A percentile compares a stretch with the other conserved stretches of the same genome.
phyloP scores from a whole-genome alignment of 2,888 invertebrate genomes.

The Punctoribates punctum region DNA sequence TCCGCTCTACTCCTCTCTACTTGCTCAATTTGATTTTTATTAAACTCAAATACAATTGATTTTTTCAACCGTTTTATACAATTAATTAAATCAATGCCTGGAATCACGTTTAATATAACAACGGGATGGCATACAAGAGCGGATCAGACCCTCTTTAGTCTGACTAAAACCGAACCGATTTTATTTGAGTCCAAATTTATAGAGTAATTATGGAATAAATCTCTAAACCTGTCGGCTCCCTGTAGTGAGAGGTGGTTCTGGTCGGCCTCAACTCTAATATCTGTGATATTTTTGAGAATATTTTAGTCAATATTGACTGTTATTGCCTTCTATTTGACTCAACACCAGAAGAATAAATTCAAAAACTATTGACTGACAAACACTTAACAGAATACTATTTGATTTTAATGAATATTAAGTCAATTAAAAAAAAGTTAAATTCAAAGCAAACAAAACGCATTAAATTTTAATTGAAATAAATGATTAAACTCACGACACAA shows the following conservation, averaged over 20 bases:
- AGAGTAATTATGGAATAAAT: slow-evolving; percentile 21
- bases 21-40: too few species aligned
- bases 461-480: slow-evolving; percentile 26
- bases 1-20: too few species aligned
- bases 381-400: not conserved
- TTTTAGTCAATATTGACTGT: slow-evolving; percentile 37
- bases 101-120: too few species aligned
- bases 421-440: not conserved
- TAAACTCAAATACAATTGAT: too few species aligned
- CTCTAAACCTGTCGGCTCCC: slow-evolving; percentile 2
- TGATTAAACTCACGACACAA: slow-evolving; percentile 74
- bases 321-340: not conserved
- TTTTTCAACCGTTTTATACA: too few species aligned
- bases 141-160: too few species aligned
- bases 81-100: too few species aligned
- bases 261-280: slow-evolving; percentile 11
- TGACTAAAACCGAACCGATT: not conserved
- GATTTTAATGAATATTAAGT: not conserved
- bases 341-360: not conserved
- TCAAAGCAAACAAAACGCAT: not conserved
- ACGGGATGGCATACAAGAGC: too few species aligned
- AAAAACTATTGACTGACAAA: not conserved
- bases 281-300: slow-evolving; percentile 13
- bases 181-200: not conserved
- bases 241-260: slow-evolving; percentile 8